Conservation (phyloP, 2,888 invertebrate genomes). For the Cyaniris semiargus region DNA sequence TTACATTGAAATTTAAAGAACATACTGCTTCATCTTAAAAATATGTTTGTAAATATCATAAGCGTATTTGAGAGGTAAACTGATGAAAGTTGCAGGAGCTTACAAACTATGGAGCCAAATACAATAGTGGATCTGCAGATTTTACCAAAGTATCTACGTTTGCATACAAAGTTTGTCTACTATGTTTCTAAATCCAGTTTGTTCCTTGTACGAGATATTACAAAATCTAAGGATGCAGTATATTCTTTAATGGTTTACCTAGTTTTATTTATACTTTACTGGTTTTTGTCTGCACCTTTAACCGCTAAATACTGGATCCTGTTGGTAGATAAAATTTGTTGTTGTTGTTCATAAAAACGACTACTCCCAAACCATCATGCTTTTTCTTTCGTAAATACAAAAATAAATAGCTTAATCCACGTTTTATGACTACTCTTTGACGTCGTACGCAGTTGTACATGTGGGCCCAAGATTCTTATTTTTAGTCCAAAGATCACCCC, state of each 20-base stretch:
- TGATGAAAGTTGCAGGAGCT: background rate
- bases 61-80: background rate
- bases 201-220: background rate
- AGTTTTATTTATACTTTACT: background rate
- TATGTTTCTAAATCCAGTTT: slow-evolving; percentile 18
- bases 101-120: background rate
- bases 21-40: no score
- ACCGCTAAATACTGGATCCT: no score
- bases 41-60: background rate
- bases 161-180: background rate
- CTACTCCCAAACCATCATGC: no score
- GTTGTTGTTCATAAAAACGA: no score
- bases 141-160: slow-evolving; percentile 1
- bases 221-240: background rate
- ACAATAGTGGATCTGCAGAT: background rate
- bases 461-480: no score
- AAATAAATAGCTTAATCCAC: no score
- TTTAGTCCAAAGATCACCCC: no score
- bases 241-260: background rate
- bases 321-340: no score
- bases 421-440: no score
- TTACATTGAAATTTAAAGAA: no score
- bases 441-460: no score
- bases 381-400: no score
- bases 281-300: background rate